Conservation (phyloP, 2,797 vertebrate genomes). For the Macrochelys suwanniensis region DNA sequence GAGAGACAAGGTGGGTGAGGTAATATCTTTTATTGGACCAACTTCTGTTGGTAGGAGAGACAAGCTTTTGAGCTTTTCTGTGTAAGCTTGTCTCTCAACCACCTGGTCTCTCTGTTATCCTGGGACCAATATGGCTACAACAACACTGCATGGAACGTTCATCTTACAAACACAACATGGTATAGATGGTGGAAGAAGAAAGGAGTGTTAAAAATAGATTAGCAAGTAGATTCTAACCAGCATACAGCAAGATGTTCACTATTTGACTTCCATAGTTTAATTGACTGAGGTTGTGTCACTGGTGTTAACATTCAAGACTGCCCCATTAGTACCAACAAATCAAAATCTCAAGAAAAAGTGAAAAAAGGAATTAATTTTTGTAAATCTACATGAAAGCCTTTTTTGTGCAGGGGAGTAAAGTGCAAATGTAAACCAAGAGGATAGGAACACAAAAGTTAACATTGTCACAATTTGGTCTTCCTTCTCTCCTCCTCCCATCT, state of each 20-base stretch:
- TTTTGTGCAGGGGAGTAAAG: not conserved
- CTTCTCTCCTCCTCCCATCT: not conserved
- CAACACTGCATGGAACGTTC: not conserved
- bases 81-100: not conserved
- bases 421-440: not conserved
- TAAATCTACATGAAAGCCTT: slow-evolving; percentile 23
- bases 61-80: not conserved
- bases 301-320: slow-evolving; percentile 40
- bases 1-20: slow-evolving; percentile 52
- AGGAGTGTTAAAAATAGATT: slow-evolving; percentile 51
- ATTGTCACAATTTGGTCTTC: slow-evolving; percentile 18
- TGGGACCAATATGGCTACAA: not conserved
- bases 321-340: slow-evolving; percentile 11
- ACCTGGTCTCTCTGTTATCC: not conserved
- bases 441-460: not conserved
- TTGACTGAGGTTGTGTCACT: slow-evolving; percentile 18
- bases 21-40: not conserved
- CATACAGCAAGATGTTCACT: slow-evolving; percentile 8
- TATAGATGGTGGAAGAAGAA: slow-evolving; percentile 58
- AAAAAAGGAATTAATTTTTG: slow-evolving; percentile 26
- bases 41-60: not conserved
- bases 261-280: slow-evolving; percentile 1
- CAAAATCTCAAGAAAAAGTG: slow-evolving; percentile 44
- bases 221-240: slow-evolving; percentile 57
- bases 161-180: not conserved